Evolutionary conservation across 1,140 invertebrate genomes (phyloP).

Genomic region (Antheraea pernyi): DNA sequence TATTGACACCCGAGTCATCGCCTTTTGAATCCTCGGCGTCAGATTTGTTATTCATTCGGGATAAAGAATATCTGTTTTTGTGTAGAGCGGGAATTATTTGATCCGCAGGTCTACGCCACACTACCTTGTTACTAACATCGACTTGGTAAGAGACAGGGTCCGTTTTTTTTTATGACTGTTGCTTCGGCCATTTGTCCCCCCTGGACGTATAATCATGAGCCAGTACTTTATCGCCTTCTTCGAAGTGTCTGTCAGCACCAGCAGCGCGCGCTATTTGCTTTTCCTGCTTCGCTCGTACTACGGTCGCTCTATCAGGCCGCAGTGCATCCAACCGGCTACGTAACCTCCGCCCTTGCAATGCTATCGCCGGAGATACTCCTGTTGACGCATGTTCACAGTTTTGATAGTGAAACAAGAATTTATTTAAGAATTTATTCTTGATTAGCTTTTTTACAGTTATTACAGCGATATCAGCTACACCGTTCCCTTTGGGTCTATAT

Average conservation of each 20-base stretch:
- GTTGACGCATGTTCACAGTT: neutral
- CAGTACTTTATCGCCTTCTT: too few relatives aligned
- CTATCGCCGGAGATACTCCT: too few relatives aligned
- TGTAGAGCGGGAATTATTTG: neutral
- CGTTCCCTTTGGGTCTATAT: constrained; percentile 37
- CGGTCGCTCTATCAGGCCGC: too few relatives aligned
- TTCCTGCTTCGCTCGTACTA: too few relatives aligned
- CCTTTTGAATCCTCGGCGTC: neutral
- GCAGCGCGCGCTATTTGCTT: too few relatives aligned
- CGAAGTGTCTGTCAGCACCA: too few relatives aligned
- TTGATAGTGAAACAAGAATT: constrained; percentile 12
- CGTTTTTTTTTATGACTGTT: constrained; percentile 7
- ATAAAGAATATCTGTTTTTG: neutral
- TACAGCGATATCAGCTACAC: constrained; percentile 30
- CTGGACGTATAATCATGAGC: too few relatives aligned
- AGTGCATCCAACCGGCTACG: too few relatives aligned
- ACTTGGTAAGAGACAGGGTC: constrained; percentile 7
- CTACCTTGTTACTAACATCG: neutral
- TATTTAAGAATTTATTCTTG: constrained; percentile 20
- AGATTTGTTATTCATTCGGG: neutral
- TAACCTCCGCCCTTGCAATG: too few relatives aligned
- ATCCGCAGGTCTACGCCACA: constrained; percentile 1
- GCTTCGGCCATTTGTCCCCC: constrained; percentile 19
- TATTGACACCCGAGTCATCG: neutral
- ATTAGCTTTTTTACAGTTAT: constrained; percentile 17